phyloP scores from a whole-genome alignment of 2,113 vertebrate genomes.

The Oncorhynchus kisutch region DNA sequence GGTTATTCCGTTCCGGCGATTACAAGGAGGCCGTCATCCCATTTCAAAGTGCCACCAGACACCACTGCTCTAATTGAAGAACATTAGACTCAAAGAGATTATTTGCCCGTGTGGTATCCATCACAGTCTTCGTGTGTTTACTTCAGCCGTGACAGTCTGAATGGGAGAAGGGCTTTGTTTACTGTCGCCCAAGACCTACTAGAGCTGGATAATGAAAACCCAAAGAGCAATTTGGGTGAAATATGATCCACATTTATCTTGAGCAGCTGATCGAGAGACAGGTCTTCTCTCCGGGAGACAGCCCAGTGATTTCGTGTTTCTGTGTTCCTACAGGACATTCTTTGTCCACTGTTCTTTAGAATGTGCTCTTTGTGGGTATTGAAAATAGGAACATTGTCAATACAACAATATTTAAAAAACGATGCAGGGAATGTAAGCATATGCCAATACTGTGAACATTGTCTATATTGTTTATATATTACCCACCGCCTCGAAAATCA shows the following conservation, averaged over 20 bases:
- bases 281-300: constrained; percentile 21
- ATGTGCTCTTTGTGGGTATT: neutral
- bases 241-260: constrained; percentile 45
- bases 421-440: too few species aligned
- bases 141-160: constrained; percentile 11
- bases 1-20: too few species aligned
- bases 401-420: too few species aligned
- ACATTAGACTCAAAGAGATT: neutral
- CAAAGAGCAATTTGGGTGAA: constrained; percentile 52
- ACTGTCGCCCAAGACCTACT: constrained; percentile 51
- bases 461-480: too few species aligned
- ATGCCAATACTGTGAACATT: too few species aligned
- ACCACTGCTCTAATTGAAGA: neutral
- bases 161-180: constrained; percentile 49
- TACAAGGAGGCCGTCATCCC: too few species aligned
- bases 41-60: too few species aligned
- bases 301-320: constrained; percentile 37
- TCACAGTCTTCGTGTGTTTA: neutral
- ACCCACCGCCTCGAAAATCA: too few species aligned
- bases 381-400: too few species aligned
- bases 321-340: constrained; percentile 28
- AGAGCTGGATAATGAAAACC: constrained; percentile 54
- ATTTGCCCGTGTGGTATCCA: neutral
- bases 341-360: constrained; percentile 43
- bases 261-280: constrained; percentile 35